A percentile compares a stretch with the other conserved stretches of the same genome.
These are phyloP conservation scores for Drosophila subsilvestris DNA, from an alignment of 2,888 invertebrate species.

Conservation along the genomic window DNA sequence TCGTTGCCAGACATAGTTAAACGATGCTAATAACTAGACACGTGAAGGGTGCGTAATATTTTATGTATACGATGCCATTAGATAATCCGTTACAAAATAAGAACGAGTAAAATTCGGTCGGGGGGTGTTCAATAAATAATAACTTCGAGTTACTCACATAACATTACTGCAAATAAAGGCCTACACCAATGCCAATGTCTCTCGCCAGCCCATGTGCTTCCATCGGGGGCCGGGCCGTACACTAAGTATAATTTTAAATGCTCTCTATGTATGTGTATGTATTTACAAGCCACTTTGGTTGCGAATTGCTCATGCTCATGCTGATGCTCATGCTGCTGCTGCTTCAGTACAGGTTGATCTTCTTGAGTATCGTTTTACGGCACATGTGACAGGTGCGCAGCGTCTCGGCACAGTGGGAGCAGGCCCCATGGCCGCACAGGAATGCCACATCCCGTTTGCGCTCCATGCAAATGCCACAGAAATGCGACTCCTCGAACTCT, in stretches of 20 bases:
- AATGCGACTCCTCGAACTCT: conserved; percentile 93
- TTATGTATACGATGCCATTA: conserved; percentile 49
- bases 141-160: conserved; percentile 42
- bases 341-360: conserved; percentile 83
- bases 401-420: conserved; percentile 92
- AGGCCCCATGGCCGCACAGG: conserved; percentile 94
- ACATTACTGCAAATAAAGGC: conserved; percentile 19
- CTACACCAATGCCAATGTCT: neutral
- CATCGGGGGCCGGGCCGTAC: neutral
- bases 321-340: neutral
- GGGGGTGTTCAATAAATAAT: conserved; percentile 68
- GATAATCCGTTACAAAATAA: conserved; percentile 44
- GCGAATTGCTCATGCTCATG: conserved; percentile 44
- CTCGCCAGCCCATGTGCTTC: neutral
- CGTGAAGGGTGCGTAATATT: conserved; percentile 46
- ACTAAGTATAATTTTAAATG: conserved; percentile 5
- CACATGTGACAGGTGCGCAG: conserved; percentile 93
- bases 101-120: conserved; percentile 46
- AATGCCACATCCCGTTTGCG: conserved; percentile 92
- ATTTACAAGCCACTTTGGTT: conserved; percentile 78
- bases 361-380: conserved; percentile 84
- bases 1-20: conserved; percentile 60
- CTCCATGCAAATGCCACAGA: conserved; percentile 95
- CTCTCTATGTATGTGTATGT: conserved; percentile 37
- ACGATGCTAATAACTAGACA: conserved; percentile 66